Evolutionary conservation across 1,140 invertebrate species (phyloP).

Genomic region (Homarus americanus): DNA sequence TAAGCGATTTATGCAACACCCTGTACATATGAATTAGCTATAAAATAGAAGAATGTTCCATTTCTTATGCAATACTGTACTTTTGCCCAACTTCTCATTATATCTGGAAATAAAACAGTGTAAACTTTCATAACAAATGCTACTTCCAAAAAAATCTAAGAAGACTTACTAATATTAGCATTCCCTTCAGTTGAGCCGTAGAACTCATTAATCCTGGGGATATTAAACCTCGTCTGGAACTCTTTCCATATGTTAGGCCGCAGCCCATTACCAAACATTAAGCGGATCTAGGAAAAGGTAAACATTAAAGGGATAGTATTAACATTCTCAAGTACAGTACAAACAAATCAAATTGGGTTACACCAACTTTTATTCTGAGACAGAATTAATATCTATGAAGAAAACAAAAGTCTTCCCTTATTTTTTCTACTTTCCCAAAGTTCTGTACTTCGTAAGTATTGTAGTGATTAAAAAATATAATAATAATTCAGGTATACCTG

Average conservation of each 20-base stretch:
- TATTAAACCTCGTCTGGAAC: constrained; percentile 81
- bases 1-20: too few relatives aligned
- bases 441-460: too few relatives aligned
- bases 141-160: background rate
- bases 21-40: too few relatives aligned
- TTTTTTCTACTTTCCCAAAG: too few relatives aligned
- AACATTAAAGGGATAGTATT: background rate
- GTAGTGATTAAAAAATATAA: too few relatives aligned
- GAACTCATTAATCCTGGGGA: constrained; percentile 80
- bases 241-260: constrained; percentile 81
- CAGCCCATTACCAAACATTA: constrained; percentile 82
- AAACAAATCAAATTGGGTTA: background rate
- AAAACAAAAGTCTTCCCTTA: too few relatives aligned
- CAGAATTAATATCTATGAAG: too few relatives aligned
- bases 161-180: constrained; percentile 77
- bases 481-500: too few relatives aligned
- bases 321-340: background rate
- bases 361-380: constrained; percentile 3
- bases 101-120: background rate
- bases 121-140: background rate
- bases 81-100: too few relatives aligned
- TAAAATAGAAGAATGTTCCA: too few relatives aligned
- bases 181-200: constrained; percentile 83
- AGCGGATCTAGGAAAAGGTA: constrained; percentile 76
- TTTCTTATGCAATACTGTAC: too few relatives aligned